Evolutionary conservation across 1,140 invertebrate genomes (phyloP).

Genomic region (Drosophila melanogaster): DNA sequence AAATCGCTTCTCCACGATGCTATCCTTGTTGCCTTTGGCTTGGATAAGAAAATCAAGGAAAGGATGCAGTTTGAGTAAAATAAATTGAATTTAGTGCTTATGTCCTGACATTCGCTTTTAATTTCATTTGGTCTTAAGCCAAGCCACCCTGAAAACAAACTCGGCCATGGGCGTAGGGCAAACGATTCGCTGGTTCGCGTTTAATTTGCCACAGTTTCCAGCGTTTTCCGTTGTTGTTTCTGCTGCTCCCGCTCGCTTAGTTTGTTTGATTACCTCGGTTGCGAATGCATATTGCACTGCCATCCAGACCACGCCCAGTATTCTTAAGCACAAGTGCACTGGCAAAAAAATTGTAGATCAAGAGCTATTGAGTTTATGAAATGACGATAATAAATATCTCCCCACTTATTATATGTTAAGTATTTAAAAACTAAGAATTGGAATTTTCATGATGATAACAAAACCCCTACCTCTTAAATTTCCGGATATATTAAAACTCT

Average conservation of each 20-base stretch:
- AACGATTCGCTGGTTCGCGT: constrained; percentile 47
- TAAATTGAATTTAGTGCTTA: constrained; percentile 81
- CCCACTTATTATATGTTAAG: too few species aligned
- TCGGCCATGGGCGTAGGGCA: constrained; percentile 12
- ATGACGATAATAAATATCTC: background rate
- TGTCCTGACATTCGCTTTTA: constrained; percentile 77
- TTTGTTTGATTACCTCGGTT: constrained; percentile 68
- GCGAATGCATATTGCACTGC: constrained; percentile 55
- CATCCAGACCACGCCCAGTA: constrained; percentile 14
- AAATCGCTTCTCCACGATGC: constrained; percentile 4
- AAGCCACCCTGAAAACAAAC: constrained; percentile 52
- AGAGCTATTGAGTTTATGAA: background rate
- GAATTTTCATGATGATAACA: too few species aligned
- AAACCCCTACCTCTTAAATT: too few species aligned
- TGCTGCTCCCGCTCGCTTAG: constrained; percentile 33
- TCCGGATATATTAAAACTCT: too few species aligned
- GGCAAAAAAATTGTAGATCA: background rate
- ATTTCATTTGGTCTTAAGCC: constrained; percentile 75
- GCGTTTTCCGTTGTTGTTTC: constrained; percentile 21
- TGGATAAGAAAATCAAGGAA: constrained; percentile 41
- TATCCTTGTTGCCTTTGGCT: constrained; percentile 35
- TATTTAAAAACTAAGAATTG: too few species aligned
- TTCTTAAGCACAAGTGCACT: constrained; percentile 12
- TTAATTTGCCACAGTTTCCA: constrained; percentile 53
- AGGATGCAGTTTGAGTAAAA: constrained; percentile 67